Conservation (phyloP, 2,888 invertebrate species). For the Muschampia plurimacula region DNA sequence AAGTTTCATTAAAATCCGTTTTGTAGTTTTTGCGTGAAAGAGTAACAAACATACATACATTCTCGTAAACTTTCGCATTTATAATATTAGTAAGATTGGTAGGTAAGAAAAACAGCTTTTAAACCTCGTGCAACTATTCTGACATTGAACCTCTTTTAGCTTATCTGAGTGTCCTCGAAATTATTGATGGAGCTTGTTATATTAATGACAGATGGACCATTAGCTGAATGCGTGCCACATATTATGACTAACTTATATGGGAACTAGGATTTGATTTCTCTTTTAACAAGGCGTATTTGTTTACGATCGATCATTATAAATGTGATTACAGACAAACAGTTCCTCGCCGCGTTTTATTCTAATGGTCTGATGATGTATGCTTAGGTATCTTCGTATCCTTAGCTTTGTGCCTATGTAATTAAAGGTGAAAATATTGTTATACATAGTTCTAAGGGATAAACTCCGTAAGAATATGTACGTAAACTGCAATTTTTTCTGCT, state of each 20-base stretch:
- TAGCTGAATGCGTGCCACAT: constrained; percentile 16
- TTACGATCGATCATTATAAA: constrained; percentile 26
- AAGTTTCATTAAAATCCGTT: too few relatives aligned
- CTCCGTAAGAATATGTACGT: too few relatives aligned
- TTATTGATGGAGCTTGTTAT: background rate
- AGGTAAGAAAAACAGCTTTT: background rate
- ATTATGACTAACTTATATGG: constrained; percentile 56
- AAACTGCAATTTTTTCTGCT: too few relatives aligned
- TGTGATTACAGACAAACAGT: constrained; percentile 16
- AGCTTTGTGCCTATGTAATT: too few relatives aligned
- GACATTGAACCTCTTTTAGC: background rate
- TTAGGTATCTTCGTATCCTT: too few relatives aligned
- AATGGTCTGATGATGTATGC: background rate
- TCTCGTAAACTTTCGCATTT: too few relatives aligned
- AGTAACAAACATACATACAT: too few relatives aligned
- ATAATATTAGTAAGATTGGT: too few relatives aligned
- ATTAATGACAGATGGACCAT: constrained; percentile 16
- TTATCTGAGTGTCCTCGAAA: constrained; percentile 16
- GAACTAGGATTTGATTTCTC: constrained; percentile 51
- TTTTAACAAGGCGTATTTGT: constrained; percentile 41
- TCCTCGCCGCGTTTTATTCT: constrained; percentile 6
- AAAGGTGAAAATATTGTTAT: too few relatives aligned
- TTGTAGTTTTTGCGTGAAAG: too few relatives aligned
- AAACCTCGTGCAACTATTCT: background rate
- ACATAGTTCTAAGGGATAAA: too few relatives aligned